Evolutionary conservation across 2,797 vertebrate genomes (phyloP), one percentile per base, ranked within the genome.

Genomic region (Triplophysa bombifrons): DNA sequence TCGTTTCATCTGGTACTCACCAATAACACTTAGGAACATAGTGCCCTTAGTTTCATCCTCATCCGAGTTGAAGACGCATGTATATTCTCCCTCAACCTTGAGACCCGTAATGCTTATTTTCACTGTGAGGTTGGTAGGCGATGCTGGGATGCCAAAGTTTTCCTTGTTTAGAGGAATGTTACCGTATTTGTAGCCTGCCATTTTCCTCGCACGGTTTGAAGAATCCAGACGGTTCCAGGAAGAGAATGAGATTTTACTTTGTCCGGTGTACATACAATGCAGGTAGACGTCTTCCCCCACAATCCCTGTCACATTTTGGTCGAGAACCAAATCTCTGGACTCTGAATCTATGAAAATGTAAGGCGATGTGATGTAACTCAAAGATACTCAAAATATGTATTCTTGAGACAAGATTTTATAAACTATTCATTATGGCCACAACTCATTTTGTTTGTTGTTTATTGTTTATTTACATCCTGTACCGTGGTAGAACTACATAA

Each of bases 121-220:
- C 27, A 92, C 87, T 0, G 93, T 93, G 81, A 93, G 91, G 87
- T 94, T 93, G 82, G 84, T 90, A 65, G 16, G 1, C 12, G 92
- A 93, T 3, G 56, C 85, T 0, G 92, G 92, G 0, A 4, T 0
- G 7, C 86, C 88, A 76, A 92, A 88, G 71, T 51, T 77, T 8
- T 69, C 16, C 0, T 17, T 72, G 2, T 1, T 34, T 13, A 85
- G 91, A 0, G 63, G 0, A 1, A 0, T 17, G 0, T 51, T 55
- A 1, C 25, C 3, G 0, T 0, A 0, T 8, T 3, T 71, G 82
- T 87, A 90, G 5, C 88, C 88, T 0, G 84, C 85, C 81, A 93
- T 73, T 27, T 64, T 56, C 67, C 60, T 91, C 17, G 44, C 2
- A 25, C 2, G 80, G 34, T 70, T 87, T 1, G 79, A 71, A 20